Evolutionary conservation across 1,140 invertebrate species (phyloP), one percentile per base, ranked within the genome.

Genomic region (Bombus terrestris): DNA sequence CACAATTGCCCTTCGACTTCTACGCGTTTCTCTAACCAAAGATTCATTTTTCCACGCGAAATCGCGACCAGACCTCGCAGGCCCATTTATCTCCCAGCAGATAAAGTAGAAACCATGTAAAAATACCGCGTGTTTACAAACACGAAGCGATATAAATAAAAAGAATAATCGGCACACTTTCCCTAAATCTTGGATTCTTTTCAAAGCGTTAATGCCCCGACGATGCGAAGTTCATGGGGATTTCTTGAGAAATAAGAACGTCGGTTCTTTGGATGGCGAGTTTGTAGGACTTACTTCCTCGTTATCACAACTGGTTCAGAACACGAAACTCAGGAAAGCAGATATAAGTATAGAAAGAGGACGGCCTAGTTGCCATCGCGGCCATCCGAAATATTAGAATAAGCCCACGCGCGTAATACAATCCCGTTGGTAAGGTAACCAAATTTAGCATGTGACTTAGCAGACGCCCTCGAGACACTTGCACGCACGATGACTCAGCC

Each of bases 371-470:
- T 92, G 87, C 87, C 81, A 76, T 83, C 83, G 81, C 78, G 85
- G 86, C 79, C 85, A 69, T 82, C 86, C 87, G 86, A 92, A 92
- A 92, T 92, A 93, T 93, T 93, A 93, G 89, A 91, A 92, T 92
- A 92, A 86, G 87, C 92, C 92, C 91, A 93, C 91, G 91, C 92
- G 90, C 89, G 92, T 93, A 93, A 93, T 89, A 92, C 91, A 92
- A 93, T 93, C 92, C 92, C 89, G 83, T 85, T 90, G 75, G 71
- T 89, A 92, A 91, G 88, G 91, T 91, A 92, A 93, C 92, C 92
- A 93, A 93, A 93, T 93, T 93, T 93, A 93, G 92, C 86, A 84
- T 89, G 86, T 89, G 89, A 93, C 92, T 91, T 87, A 90, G 88
- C 91, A 92, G 92, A 93, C 92, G 92, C 90, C 81, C 78, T 90